Evolutionary conservation across 2,797 vertebrate genomes (phyloP), one percentile per base, ranked within the genome.

Genomic region (Carduelis carduelis): DNA sequence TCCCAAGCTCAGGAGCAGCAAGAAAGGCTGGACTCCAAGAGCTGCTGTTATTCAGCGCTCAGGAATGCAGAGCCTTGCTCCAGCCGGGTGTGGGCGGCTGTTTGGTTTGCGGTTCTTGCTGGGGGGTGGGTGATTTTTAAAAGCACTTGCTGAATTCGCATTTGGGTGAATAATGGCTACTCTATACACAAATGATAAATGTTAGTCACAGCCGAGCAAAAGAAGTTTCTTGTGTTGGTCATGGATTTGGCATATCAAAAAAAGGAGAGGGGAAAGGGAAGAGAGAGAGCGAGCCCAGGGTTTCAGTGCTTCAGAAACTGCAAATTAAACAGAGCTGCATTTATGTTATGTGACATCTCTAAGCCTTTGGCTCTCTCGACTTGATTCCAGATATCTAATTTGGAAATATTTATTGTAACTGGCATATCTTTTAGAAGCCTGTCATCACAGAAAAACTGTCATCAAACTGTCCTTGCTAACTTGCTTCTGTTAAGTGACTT

Each of bases 101-200:
- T 98, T 98, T 98, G 97, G 92, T 98, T 98, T 98, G 98, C 95
- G 98, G 98, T 97, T 97, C 95, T 96, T 95, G 86, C 97, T 92
- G 80, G 96, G 95, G 97, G 98, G 95, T 96, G 98, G 97, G 97
- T 97, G 97, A 97, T 97, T 97, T 95, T 92, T 27, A 81, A 95
- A 90, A 94, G 95, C 92, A 86, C 95, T 96, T 95, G 95, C 95
- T 97, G 96, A 96, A 97, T 97, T 89, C 88, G 95, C 96, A 70
- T 87, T 95, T 97, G 97, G 90, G 92, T 97, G 94, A 98, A 97
- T 97, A 97, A 96, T 93, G 96, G 96, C 96, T 80, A 95, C 95
- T 98, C 96, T 97, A 91, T 97, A 79, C 53, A 72, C 96, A 64
- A 94, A 92, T 81, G 96, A 98, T 97, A 95, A 97, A 97, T 89